Evolutionary conservation across 2,113 vertebrate species (phyloP).

Genomic region (Collichthys lucidus): DNA sequence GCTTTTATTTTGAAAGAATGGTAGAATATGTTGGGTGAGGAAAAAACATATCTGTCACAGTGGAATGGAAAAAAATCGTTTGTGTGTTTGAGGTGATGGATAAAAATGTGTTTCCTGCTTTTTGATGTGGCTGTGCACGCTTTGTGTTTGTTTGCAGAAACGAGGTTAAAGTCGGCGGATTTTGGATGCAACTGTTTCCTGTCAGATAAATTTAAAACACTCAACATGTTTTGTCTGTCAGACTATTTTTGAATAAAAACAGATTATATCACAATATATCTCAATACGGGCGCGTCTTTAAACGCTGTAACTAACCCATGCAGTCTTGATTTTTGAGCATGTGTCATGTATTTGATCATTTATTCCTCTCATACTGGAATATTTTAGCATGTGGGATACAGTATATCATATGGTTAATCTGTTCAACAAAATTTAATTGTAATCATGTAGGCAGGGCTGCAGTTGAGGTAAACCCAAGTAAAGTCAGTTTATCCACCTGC

Average conservation of each 20-base stretch:
- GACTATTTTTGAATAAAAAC: neutral
- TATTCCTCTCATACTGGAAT: neutral
- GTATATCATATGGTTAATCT: too few species aligned
- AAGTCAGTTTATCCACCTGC: too few species aligned
- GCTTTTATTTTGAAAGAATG: neutral
- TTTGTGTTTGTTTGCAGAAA: neutral
- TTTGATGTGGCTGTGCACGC: neutral
- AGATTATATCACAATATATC: neutral
- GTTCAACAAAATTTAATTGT: too few species aligned
- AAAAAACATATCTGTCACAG: slow-evolving; percentile 13
- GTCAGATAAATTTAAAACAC: neutral
- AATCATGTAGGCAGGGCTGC: too few species aligned
- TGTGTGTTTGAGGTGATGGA: neutral
- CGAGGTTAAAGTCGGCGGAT: neutral
- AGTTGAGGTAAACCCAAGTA: too few species aligned
- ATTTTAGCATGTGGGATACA: neutral
- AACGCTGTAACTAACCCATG: neutral
- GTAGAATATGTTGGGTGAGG: neutral
- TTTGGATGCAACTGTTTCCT: neutral
- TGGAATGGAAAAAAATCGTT: slow-evolving; percentile 3
- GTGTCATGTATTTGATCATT: neutral
- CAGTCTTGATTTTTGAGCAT: neutral
- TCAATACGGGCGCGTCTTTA: neutral
- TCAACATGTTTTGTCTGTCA: neutral
- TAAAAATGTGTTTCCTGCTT: slow-evolving; percentile 6